phyloP scores from a whole-genome alignment of 2,888 invertebrate genomes.

The Perizoma affinitatum region DNA sequence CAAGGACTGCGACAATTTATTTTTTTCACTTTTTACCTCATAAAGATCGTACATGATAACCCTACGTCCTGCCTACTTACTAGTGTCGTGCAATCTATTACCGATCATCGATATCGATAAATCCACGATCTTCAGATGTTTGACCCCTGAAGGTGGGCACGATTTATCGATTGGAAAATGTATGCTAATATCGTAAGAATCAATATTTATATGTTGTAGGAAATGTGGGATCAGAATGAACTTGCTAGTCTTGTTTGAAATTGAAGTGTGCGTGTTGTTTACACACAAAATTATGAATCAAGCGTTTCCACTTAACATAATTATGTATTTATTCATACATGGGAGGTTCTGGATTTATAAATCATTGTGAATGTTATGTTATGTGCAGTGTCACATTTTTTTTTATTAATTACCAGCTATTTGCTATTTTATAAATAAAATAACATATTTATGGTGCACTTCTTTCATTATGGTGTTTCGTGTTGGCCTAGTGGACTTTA shows the following conservation, averaged over 20 bases:
- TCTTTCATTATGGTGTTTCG: no score
- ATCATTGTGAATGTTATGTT: constrained; percentile 17
- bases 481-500: no score
- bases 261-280: constrained; percentile 27
- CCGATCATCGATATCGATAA: constrained; percentile 69
- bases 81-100: constrained; percentile 66
- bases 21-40: constrained; percentile 58
- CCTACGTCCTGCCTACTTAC: constrained; percentile 51
- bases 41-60: constrained; percentile 76
- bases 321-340: constrained; percentile 26
- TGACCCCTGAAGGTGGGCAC: constrained; percentile 69
- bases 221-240: constrained; percentile 54
- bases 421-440: constrained; percentile 3
- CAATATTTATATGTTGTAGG: constrained; percentile 59
- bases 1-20: constrained; percentile 61
- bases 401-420: no score
- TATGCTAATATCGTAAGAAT: constrained; percentile 66
- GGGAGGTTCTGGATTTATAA: constrained; percentile 12
- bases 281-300: constrained; percentile 19
- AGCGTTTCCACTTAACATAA: constrained; percentile 28
- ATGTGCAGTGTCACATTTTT: no score
- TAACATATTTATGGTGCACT: no score
- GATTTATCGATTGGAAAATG: constrained; percentile 69
- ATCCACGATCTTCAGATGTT: constrained; percentile 60
- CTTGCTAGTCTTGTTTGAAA: constrained; percentile 45